These are phyloP conservation scores for Tillus elongatus DNA, from an alignment of 2,888 invertebrate species.

Conservation along the genomic window DNA sequence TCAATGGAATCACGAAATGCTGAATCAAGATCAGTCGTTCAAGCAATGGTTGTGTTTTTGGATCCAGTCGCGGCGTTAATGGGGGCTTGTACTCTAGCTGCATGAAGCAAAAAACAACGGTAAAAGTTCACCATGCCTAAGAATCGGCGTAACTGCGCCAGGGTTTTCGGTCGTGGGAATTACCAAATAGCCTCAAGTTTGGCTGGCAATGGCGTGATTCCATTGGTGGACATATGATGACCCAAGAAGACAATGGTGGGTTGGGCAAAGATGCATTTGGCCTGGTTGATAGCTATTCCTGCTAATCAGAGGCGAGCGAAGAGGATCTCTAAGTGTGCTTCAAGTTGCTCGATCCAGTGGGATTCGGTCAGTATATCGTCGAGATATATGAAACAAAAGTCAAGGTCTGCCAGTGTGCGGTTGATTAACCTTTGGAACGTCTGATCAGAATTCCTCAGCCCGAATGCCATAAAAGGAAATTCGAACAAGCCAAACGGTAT, in stretches of 20 bases:
- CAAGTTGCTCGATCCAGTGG: not conserved
- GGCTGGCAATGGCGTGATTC: constrained; percentile 25
- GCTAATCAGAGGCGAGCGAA: not conserved
- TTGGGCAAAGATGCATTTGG: constrained; percentile 3
- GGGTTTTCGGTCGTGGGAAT: not conserved
- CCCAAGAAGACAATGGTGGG: constrained; percentile 2
- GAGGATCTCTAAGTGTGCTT: not conserved
- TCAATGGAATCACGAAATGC: constrained; percentile 2
- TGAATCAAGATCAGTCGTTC: constrained; percentile 3
- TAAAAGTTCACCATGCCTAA: constrained; percentile 3
- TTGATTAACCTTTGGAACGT: constrained; percentile 9
- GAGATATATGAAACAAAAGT: constrained; percentile 3
- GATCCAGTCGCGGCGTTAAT: too few relatives aligned
- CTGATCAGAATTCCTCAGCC: constrained; percentile 8
- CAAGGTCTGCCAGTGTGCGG: not conserved
- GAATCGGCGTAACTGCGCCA: constrained; percentile 1
- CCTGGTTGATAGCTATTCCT: constrained; percentile 2
- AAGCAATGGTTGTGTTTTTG: constrained; percentile 1
- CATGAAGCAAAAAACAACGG: not conserved
- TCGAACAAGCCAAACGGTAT: constrained; percentile 9
- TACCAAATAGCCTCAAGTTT: constrained; percentile 11
- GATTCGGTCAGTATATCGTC: constrained; percentile 2
- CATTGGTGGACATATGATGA: not conserved
- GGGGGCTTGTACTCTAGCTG: too few relatives aligned
- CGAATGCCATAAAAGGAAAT: constrained; percentile 9